Base-by-base conservation (phyloP, 2,113 vertebrate genomes). In the Sylvietta virens region DNA sequence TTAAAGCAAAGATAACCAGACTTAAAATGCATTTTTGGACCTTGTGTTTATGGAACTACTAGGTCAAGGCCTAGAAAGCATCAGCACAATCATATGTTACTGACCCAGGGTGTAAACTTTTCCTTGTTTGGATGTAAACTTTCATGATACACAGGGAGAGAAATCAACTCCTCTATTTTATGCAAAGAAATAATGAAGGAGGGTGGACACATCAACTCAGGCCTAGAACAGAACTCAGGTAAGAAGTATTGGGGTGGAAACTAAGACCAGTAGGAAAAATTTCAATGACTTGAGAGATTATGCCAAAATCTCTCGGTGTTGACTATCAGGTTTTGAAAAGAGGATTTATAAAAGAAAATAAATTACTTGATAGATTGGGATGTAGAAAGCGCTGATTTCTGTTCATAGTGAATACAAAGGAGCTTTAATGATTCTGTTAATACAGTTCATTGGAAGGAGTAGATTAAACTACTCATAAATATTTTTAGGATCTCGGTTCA, bases 391-490 rank as follows among this genome's bases (percentile, higher is more conserved):
- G 1, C 76, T 24, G 16, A 33, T 79, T 81, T 88, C 50, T 70
- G 7, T 73, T 94, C 14, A 13, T 9, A 42, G 27, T 51, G 27
- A 81, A 39, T 58, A 69, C 33, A 79, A 51, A 37, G 23, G 35
- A 57, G 15, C 31, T 79, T 85, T 74, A 71, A 81, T 60, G 33
- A 71, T 74, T 81, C 51, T 21, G 7, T 58, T 76, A 65, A 66
- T 33, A 44, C 18, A 40, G 27, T 54, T 89, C 61, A 60, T 54
- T 47, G 62, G 54, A 86, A 88, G 40, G 40, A 86, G 39, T 65
- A 72, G 50, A 61, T 90, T 61, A 88, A 90, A 37, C 11, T 33
- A n/a, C 22, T 86, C 22, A 45, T 53, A 90, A 86, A n/a, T 80
- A 72, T 45, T 80, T 12, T 69, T 88, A 22, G 40, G 42, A 73